Evolutionary conservation across 2,797 vertebrate genomes (phyloP), one percentile per base, ranked within the genome.

Genomic region (Margarornis squamiger): DNA sequence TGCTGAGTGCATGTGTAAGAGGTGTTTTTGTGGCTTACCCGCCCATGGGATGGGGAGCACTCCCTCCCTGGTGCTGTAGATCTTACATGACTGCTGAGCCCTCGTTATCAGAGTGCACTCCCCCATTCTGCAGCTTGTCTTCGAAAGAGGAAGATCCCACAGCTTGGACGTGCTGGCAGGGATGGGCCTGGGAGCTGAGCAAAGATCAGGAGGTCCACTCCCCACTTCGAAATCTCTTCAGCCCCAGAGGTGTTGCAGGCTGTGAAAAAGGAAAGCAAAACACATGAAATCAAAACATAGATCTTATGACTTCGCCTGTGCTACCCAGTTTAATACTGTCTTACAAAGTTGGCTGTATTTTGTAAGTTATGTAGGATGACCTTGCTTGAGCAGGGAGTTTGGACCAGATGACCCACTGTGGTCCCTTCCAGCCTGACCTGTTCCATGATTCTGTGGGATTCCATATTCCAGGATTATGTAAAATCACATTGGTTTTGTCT

Each of bases 101-200:
- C 10, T 59, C 0, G 0, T 38, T 41, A 6, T 2, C 12, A 29
- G 23, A 5, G 41, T 32, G 67, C 2, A 1, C 38, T 82, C 22
- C 30, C 46, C 32, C 52, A 9, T 68, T 78, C 34, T 57, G 29
- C 51, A 62, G 36, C 29, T 65, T 72, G 29, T 34, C 36, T 66
- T n/a, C 39, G 23, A 65, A 49, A 32, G 38, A 67, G 43, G 48
- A 43, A 12, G 9, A 75, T 46, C 14, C 26, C 15, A 71, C 29
- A 34, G n/a, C 51, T 27, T 41, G 55, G 51, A 27, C 10, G 2
- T 29, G 14, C 36, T 68, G 73, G 39, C 7, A 8, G 48, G 59
- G 36, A 21, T 48, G 43, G 46, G 43, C 23, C 57, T 76, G 63
- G 39, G 46, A 71, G 48, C 68, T 63, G 41, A 88, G 68, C 45